Conservation (phyloP, 2,888 invertebrate genomes). For the Leptinotarsa haldemani region DNA sequence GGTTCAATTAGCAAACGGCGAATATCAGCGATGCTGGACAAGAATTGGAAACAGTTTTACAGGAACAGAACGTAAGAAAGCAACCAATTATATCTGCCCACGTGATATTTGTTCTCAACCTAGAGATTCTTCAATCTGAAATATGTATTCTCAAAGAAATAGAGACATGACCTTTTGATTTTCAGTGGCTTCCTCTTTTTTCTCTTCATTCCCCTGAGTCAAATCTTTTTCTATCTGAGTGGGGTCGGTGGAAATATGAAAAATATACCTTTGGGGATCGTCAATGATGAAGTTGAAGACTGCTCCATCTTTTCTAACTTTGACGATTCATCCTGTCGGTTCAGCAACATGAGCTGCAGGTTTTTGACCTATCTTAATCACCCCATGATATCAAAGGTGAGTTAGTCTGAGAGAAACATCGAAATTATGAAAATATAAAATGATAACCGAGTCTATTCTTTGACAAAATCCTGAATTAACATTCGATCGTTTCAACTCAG, state of each 20-base stretch:
- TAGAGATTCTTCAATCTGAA: no score
- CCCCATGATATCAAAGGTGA: constrained; percentile 57
- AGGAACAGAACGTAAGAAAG: constrained; percentile 39
- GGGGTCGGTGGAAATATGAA: constrained; percentile 83
- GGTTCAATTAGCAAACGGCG: not conserved
- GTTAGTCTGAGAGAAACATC: not conserved
- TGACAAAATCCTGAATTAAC: not conserved
- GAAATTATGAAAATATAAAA: no score
- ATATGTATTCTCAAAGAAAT: no score
- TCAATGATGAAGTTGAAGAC: constrained; percentile 75
- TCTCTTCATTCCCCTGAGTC: constrained; percentile 72
- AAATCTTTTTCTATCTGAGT: constrained; percentile 82
- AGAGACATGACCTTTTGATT: not conserved
- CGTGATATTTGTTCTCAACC: no score
- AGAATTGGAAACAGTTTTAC: constrained; percentile 41
- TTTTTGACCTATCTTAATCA: constrained; percentile 71
- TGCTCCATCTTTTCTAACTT: not conserved
- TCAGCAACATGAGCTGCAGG: constrained; percentile 71
- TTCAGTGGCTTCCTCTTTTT: constrained; percentile 63
- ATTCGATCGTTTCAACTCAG: constrained; percentile 53
- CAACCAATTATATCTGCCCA: not conserved
- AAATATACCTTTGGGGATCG: constrained; percentile 78
- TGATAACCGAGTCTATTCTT: not conserved
- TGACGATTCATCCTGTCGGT: constrained; percentile 50
- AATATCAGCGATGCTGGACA: constrained; percentile 35